Conservation (phyloP, 37 sponge, comb jelly and placozoan genomes). For the Beroe forskalii region DNA sequence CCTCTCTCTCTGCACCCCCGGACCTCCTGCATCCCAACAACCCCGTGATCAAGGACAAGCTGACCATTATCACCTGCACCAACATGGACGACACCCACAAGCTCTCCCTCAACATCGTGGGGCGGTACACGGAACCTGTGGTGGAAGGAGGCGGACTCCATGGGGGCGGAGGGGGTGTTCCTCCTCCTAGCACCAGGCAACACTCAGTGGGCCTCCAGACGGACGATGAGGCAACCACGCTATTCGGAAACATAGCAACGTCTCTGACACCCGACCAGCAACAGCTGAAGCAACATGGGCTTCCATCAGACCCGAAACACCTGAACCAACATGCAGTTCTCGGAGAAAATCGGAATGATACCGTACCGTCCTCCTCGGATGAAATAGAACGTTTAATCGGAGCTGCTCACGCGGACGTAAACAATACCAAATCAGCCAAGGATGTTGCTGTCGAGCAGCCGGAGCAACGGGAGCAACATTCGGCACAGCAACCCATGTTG, state of each 20-base stretch:
- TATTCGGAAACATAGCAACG: not conserved
- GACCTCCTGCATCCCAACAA: not conserved
- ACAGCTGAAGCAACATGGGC: not conserved
- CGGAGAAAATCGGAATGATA: too few species aligned
- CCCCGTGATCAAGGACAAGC: not conserved
- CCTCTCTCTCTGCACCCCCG: slow-evolving; percentile 21
- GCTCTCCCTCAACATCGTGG: slow-evolving; percentile 56
- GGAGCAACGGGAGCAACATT: not conserved
- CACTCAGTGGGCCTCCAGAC: not conserved
- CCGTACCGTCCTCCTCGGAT: not conserved
- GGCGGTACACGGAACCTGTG: slow-evolving; percentile 16
- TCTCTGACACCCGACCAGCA: not conserved
- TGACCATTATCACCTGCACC: slow-evolving; percentile 31
- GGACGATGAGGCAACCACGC: not conserved
- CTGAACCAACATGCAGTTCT: too few species aligned
- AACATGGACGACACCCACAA: slow-evolving; percentile 61
- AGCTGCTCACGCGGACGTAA: too few species aligned
- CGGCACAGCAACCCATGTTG: not conserved
- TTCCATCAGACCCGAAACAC: too few species aligned
- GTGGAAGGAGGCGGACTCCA: not conserved
- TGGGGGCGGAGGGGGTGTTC: not conserved
- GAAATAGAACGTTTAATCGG: too few species aligned
- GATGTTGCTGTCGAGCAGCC: not conserved
- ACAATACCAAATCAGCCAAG: too few species aligned
- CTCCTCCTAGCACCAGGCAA: not conserved